A percentile compares a stretch with the other conserved stretches of the same genome.
phyloP scores from a whole-genome alignment of 2,888 invertebrate species.

The Cosmorhoe ocellata region DNA sequence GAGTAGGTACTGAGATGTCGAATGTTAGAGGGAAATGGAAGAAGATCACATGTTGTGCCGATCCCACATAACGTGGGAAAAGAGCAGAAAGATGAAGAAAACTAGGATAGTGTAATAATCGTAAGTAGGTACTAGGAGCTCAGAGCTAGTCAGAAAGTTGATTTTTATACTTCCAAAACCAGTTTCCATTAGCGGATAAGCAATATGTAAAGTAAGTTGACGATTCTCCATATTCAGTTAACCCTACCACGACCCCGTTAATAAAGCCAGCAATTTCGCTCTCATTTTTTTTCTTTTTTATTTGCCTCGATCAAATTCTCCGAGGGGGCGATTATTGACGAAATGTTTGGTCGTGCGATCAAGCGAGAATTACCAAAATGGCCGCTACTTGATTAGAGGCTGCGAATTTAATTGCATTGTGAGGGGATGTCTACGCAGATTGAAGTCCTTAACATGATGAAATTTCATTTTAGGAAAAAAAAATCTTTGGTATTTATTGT shows the following conservation, averaged over 20 bases:
- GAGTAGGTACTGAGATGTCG: no score
- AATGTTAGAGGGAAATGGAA: no score
- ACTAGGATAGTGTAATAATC: no score
- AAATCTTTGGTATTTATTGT: no score
- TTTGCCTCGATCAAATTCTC: constrained; percentile 59
- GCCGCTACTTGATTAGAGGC: constrained; percentile 47
- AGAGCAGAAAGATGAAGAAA: no score
- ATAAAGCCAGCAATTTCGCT: constrained; percentile 59
- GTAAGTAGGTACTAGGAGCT: no score
- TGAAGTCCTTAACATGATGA: constrained; percentile 1
- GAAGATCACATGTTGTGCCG: no score
- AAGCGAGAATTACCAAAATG: constrained; percentile 53
- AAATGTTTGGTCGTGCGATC: constrained; percentile 55
- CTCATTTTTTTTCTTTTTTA: constrained; percentile 51
- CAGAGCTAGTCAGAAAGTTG: no score
- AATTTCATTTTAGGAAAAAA: not conserved
- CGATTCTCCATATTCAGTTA: constrained; percentile 17
- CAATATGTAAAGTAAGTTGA: constrained; percentile 11
- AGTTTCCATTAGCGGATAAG: no score
- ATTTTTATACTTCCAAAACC: no score
- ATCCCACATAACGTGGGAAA: no score
- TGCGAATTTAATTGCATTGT: constrained; percentile 46
- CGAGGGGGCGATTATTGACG: constrained; percentile 43
- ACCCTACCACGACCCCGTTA: constrained; percentile 44
- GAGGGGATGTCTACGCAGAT: constrained; percentile 14